Conservation (phyloP, 37 sponge, comb jelly and placozoan species). For the Chondrilla cf. caribensis region DNA sequence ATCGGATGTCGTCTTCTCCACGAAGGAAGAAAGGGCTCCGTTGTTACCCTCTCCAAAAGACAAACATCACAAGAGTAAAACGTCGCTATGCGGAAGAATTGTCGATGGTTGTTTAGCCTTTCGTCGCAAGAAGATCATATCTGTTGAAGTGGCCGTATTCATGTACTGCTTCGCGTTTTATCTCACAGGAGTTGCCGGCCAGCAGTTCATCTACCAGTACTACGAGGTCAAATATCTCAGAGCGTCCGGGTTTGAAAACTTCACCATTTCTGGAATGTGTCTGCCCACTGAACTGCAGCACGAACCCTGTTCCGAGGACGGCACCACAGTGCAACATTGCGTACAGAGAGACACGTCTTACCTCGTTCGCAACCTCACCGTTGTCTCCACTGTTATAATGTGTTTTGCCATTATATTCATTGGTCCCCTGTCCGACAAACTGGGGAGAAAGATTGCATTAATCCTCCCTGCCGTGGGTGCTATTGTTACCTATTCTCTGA, state of each 20-base stretch:
- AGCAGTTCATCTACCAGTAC: constrained; percentile 55
- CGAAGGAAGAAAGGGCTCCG: too few species aligned
- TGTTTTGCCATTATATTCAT: constrained; percentile 34
- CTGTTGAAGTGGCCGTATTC: constrained; percentile 60
- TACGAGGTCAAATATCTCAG: constrained; percentile 8
- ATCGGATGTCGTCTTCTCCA: too few species aligned
- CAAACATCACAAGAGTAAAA: too few species aligned
- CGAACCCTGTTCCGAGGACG: neutral
- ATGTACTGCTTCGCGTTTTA: constrained; percentile 44
- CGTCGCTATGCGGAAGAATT: neutral
- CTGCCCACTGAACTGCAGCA: neutral
- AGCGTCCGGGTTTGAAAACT: neutral
- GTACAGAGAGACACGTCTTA: constrained; percentile 22
- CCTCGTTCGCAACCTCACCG: neutral
- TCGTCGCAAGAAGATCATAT: constrained; percentile 24
- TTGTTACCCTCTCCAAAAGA: too few species aligned
- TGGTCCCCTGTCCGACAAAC: constrained; percentile 46
- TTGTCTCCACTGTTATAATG: constrained; percentile 2
- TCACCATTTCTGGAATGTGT: neutral
- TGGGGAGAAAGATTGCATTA: constrained; percentile 39
- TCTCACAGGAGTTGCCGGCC: constrained; percentile 22
- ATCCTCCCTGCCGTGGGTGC: constrained; percentile 19
- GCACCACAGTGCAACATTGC: neutral
- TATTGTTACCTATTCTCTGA: neutral
- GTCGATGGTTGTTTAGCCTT: neutral